These are phyloP conservation scores for Ormyrus thymus DNA, from an alignment of 2,888 invertebrate species.

Conservation along the genomic window DNA sequence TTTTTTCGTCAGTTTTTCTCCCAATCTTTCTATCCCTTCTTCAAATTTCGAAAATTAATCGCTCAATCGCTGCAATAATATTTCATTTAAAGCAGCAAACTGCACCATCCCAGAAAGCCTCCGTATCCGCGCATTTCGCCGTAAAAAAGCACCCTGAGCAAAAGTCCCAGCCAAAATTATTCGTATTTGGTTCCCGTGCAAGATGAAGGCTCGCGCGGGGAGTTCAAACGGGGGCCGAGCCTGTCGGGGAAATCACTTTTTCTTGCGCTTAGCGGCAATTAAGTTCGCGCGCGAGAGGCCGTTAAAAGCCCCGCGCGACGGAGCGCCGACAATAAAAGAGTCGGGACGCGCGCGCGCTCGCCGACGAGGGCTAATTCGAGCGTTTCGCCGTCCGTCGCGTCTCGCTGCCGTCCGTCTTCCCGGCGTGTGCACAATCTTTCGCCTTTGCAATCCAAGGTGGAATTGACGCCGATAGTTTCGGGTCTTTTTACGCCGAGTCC, in stretches of 20 bases:
- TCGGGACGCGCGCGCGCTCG: neutral
- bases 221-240: neutral
- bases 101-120: too few species aligned
- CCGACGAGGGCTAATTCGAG: slow-evolving; percentile 25
- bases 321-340: slow-evolving; percentile 32
- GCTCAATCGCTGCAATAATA: too few species aligned
- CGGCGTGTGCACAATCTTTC: neutral
- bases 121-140: too few species aligned
- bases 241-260: slow-evolving; percentile 14
- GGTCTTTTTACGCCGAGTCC: too few species aligned
- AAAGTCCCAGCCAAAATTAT: too few species aligned
- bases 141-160: too few species aligned
- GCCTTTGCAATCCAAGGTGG: neutral
- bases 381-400: slow-evolving; percentile 4
- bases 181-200: too few species aligned
- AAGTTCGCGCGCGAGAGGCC: slow-evolving; percentile 11
- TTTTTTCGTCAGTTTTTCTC: too few species aligned
- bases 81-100: too few species aligned
- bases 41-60: too few species aligned
- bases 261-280: slow-evolving; percentile 18
- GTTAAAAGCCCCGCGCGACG: slow-evolving; percentile 34
- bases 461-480: too few species aligned
- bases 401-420: neutral
- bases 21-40: too few species aligned
- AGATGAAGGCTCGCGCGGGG: neutral